Conservation (phyloP, 2,888 invertebrate genomes). For the Trachelus iudaicus region DNA sequence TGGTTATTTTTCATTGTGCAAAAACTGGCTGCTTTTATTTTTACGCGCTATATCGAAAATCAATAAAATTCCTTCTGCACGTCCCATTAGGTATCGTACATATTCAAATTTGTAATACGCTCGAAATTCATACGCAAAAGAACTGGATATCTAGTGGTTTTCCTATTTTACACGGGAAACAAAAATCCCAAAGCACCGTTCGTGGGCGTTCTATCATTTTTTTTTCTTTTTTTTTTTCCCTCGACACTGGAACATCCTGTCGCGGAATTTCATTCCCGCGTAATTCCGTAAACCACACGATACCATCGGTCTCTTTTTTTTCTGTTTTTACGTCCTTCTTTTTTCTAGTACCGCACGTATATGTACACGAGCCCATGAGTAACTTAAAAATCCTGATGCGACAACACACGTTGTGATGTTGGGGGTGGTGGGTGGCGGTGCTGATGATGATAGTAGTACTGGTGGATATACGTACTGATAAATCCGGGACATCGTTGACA, state of each 20-base stretch:
- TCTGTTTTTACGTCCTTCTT: not conserved
- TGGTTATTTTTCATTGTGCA: not conserved
- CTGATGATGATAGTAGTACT: too few species aligned
- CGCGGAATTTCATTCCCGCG: not conserved
- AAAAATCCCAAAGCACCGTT: not conserved
- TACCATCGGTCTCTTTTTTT: not conserved
- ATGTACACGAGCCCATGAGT: not conserved
- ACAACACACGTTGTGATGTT: not conserved
- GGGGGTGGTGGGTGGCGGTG: too few species aligned
- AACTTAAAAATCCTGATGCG: not conserved
- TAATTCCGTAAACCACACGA: not conserved
- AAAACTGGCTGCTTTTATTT: not conserved
- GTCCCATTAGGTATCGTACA: not conserved
- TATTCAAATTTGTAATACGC: not conserved
- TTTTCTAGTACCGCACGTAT: not conserved
- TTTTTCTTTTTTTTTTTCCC: not conserved
- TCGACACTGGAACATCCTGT: not conserved
- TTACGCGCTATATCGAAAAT: not conserved
- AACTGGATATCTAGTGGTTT: not conserved
- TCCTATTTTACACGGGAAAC: not conserved
- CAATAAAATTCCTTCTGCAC: not conserved
- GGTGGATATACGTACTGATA: not conserved
- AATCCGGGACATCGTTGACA: not conserved
- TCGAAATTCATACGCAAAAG: not conserved
- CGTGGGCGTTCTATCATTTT: not conserved